Conservation (phyloP, 2,113 vertebrate species). For the Anguilla japonica region DNA sequence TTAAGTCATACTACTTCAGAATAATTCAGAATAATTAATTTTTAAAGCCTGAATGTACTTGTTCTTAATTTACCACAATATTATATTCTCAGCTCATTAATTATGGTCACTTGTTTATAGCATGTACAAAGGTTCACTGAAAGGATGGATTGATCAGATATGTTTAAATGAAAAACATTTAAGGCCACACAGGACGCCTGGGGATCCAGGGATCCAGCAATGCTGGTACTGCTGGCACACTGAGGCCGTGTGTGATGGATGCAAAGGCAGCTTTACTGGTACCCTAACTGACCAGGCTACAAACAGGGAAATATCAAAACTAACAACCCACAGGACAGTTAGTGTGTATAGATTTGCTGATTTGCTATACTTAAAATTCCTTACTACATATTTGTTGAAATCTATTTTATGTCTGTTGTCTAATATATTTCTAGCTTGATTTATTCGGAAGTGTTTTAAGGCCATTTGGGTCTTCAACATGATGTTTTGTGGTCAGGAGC, state of each 20-base stretch:
- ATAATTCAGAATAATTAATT: not conserved
- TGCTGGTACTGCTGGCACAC: too few relatives aligned
- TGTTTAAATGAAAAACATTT: too few relatives aligned
- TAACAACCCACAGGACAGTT: not conserved
- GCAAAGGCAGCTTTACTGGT: not conserved
- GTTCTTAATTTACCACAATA: not conserved
- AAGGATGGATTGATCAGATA: not conserved
- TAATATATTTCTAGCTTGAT: not conserved
- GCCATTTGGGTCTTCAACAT: not conserved
- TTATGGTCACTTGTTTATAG: not conserved
- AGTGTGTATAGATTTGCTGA: not conserved
- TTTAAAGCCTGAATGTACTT: not conserved
- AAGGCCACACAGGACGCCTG: too few relatives aligned
- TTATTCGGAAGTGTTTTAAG: not conserved
- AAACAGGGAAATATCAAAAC: not conserved
- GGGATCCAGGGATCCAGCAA: too few relatives aligned
- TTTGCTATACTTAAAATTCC: not conserved
- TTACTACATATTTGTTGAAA: not conserved
- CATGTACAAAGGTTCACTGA: not conserved
- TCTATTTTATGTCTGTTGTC: not conserved
- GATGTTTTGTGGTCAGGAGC: not conserved
- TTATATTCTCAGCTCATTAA: not conserved
- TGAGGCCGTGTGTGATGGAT: not conserved
- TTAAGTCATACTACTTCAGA: not conserved
- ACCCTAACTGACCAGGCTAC: not conserved